Conservation (phyloP, 2,888 invertebrate species). For the Seladonia tumulorum region DNA sequence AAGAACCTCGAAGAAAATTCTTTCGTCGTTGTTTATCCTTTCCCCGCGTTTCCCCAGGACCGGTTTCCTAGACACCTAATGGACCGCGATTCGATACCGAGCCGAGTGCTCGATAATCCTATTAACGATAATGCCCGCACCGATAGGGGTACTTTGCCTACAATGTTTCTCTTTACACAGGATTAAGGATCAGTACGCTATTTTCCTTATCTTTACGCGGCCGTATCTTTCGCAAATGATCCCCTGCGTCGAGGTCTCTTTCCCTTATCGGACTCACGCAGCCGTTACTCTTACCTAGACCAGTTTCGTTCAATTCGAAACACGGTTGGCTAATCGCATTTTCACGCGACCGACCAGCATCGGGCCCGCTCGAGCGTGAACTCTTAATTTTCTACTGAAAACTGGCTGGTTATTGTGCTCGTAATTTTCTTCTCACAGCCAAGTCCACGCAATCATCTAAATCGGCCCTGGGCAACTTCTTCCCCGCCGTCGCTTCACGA, state of each 20-base stretch:
- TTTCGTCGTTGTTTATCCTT: constrained; percentile 20
- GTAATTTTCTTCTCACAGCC: background rate
- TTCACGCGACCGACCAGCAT: background rate
- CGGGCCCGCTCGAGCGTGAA: background rate
- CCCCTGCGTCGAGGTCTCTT: background rate
- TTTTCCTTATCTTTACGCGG: constrained; percentile 15
- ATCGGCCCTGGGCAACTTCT: too few relatives aligned
- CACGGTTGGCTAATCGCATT: background rate
- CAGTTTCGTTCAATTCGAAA: background rate
- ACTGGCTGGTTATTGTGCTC: background rate
- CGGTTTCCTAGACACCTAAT: constrained; percentile 24
- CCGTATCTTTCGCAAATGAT: constrained; percentile 1
- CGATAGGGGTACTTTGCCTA: constrained; percentile 3
- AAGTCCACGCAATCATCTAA: background rate
- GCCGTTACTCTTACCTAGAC: background rate
- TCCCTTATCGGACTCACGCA: background rate
- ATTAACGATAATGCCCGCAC: constrained; percentile 12
- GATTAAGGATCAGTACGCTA: constrained; percentile 8
- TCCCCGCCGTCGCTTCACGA: too few relatives aligned
- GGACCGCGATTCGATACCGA: constrained; percentile 3
- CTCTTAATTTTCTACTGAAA: background rate
- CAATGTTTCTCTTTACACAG: constrained; percentile 15
- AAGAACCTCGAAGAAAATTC: constrained; percentile 28
- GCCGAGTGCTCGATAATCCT: constrained; percentile 1
- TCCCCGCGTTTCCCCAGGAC: constrained; percentile 13